phyloP scores from a whole-genome alignment of 2,113 vertebrate genomes.

The Muntiacus muntjak region DNA sequence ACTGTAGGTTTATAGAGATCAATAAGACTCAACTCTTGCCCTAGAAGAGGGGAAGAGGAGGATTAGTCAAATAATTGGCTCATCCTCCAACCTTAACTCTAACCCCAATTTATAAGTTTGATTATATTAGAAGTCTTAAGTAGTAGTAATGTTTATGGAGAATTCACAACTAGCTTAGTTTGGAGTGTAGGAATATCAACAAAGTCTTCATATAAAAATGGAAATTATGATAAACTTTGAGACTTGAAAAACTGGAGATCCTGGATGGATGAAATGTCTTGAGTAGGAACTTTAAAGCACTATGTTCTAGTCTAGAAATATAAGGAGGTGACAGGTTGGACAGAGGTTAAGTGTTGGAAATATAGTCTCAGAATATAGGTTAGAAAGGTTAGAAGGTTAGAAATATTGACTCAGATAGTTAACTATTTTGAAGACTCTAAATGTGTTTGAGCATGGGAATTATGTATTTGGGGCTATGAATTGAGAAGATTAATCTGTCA shows the following conservation, averaged over 20 bases:
- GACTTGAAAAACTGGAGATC: not conserved
- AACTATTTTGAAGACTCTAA: not conserved
- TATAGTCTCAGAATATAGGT: not conserved
- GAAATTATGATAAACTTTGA: not conserved
- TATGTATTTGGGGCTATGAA: not conserved
- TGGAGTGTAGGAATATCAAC: not conserved
- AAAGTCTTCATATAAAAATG: not conserved
- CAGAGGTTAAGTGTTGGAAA: not conserved
- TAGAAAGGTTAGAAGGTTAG: not conserved
- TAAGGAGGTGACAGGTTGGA: not conserved
- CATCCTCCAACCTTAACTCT: not conserved
- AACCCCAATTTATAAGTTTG: not conserved
- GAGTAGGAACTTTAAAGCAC: not conserved
- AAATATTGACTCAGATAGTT: not conserved
- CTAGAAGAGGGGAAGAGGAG: not conserved
- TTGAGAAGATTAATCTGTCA: not conserved
- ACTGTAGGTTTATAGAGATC: not conserved
- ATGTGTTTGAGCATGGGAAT: not conserved
- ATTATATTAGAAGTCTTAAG: not conserved
- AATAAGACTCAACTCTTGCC: not conserved
- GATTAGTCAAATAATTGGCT: not conserved
- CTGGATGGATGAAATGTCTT: not conserved
- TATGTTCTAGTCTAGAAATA: not conserved
- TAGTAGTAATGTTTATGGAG: not conserved
- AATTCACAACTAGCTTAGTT: not conserved